Evolutionary conservation across 2,888 invertebrate genomes (phyloP), one percentile per base, ranked within the genome.

Genomic region (Lysandra bellargus): DNA sequence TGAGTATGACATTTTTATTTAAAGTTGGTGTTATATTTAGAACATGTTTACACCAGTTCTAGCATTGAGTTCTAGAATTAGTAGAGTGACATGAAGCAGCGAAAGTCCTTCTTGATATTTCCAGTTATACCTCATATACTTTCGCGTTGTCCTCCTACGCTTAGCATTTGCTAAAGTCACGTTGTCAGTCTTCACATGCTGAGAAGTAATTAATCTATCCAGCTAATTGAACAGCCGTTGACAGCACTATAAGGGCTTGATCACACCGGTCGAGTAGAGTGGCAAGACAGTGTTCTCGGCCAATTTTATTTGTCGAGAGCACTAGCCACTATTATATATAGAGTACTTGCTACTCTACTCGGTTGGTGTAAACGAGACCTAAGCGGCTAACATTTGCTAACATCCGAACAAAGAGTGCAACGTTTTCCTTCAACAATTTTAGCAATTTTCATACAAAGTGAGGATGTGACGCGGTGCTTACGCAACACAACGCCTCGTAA

Each of bases 371-470:
- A 23, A 12, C 9, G 7, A 30, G 12, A 9, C 30, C 7, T 23
- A 61, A 30, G 30, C 4, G 57, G 17, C 57, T 57, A 57, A 14
- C 33, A 30, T 69, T 69, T 37, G 69, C 75, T 40, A 75, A 75
- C 30, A 75, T 49, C 44, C 75, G 44, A 75, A 30, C 75, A 75
- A 49, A 23, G 49, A 49, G 44, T 57, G 76, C 76, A 53, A 75
- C 14, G 75, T 76, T 76, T 76, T 33, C 76, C 53, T 74, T 74
- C 44, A 49, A 49, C 75, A 53, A 53, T 75, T 75, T 75, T 53
- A 76, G 57, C 33, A 76, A 76, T 76, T 76, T 76, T 76, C 76
- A 76, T 76, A 76, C 76, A 76, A 76, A 76, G 76, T 57, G 33
- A 30, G 76, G 76, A 75, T 30, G 49, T 75, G 75, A 76, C 57